Evolutionary conservation across 2,797 vertebrate genomes (phyloP).

Genomic region (Iguana delicatissima): DNA sequence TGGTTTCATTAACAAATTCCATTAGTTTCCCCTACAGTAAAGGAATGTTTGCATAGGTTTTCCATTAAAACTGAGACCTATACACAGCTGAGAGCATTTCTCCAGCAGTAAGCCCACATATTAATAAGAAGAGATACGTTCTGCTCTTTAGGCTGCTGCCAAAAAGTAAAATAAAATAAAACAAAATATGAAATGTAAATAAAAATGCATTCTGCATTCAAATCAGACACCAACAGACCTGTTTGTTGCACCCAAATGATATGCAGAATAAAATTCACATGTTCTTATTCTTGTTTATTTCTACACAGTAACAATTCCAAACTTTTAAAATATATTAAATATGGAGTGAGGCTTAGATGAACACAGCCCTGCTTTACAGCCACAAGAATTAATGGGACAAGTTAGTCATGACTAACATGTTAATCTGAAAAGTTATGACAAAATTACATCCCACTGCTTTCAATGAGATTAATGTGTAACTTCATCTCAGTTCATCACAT

Average conservation of each 20-base stretch:
- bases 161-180: not conserved
- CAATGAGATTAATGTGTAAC: too few species aligned
- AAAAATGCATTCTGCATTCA: not conserved
- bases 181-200: not conserved
- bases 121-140: not conserved
- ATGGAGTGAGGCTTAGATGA: too few species aligned
- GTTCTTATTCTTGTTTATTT: not conserved
- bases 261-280: not conserved
- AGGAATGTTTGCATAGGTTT: slow-evolving; percentile 18
- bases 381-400: too few species aligned
- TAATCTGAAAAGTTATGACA: too few species aligned
- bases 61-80: not conserved
- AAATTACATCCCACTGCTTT: too few species aligned
- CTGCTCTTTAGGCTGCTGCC: not conserved
- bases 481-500: too few species aligned
- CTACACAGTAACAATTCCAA: not conserved
- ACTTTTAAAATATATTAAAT: not conserved
- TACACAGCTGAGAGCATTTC: not conserved
- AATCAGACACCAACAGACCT: not conserved
- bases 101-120: not conserved
- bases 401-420: too few species aligned
- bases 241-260: not conserved
- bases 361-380: too few species aligned
- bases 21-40: not conserved
- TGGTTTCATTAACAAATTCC: not conserved